Percentiles rank a stretch among this genome's conserved stretches.
These are phyloP conservation scores for Orthonevra nobilis DNA, from an alignment of 2,888 invertebrate genomes.

Conservation along the genomic window DNA sequence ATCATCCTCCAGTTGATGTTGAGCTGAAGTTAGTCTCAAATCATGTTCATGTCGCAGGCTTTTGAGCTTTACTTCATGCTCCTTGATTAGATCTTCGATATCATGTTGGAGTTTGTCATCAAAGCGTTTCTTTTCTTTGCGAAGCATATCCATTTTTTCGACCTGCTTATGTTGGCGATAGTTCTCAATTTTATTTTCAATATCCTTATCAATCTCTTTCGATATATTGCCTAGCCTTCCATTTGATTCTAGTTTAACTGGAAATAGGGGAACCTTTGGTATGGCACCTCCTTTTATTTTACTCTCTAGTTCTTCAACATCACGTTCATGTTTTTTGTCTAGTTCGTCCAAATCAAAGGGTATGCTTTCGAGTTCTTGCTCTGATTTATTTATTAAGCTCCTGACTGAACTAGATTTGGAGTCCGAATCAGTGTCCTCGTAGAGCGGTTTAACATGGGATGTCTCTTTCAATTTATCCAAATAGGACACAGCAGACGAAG, in stretches of 20 bases:
- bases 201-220: slow-evolving; percentile 72
- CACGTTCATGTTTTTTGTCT: slow-evolving; percentile 74
- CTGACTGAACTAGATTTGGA: slow-evolving; percentile 78
- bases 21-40: slow-evolving; percentile 79
- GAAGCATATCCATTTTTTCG: slow-evolving; percentile 79
- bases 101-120: slow-evolving; percentile 76
- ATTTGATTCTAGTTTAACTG: slow-evolving; percentile 38
- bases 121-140: slow-evolving; percentile 80
- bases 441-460: slow-evolving; percentile 75
- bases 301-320: slow-evolving; percentile 81
- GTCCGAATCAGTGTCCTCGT: slow-evolving; percentile 79
- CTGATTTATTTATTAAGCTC: slow-evolving; percentile 77
- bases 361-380: slow-evolving; percentile 81
- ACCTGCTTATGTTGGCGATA: slow-evolving; percentile 77
- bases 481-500: slow-evolving; percentile 72
- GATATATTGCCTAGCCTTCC: neutral
- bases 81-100: slow-evolving; percentile 74
- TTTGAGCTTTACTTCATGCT: slow-evolving; percentile 79
- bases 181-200: slow-evolving; percentile 72
- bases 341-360: slow-evolving; percentile 82
- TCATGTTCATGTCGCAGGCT: slow-evolving; percentile 79
- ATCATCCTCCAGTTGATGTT: slow-evolving; percentile 81
- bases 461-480: slow-evolving; percentile 76
- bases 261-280: slow-evolving; percentile 61
- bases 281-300: slow-evolving; percentile 78